phyloP scores from a whole-genome alignment of 2,888 invertebrate species.

The Sarcophaga caerulescens region DNA sequence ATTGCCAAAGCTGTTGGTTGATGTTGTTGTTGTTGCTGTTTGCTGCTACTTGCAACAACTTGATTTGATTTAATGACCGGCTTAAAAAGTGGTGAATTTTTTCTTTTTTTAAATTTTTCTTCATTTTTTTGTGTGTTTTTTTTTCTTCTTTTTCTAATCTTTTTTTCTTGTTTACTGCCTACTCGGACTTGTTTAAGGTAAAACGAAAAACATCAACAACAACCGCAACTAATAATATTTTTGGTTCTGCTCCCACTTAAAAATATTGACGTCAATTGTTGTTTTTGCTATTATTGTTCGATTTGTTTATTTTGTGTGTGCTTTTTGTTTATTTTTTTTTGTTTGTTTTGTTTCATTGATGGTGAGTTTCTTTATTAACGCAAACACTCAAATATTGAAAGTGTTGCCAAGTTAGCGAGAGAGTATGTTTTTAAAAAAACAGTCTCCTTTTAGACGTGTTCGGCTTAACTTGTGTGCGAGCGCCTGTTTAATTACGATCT shows the following conservation, averaged over 20 bases:
- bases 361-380: slow-evolving; percentile 54
- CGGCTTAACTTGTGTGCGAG: slow-evolving; percentile 67
- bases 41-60: slow-evolving; percentile 53
- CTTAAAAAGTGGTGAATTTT: slow-evolving; percentile 62
- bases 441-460: slow-evolving; percentile 71
- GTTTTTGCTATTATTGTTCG: slow-evolving; percentile 15
- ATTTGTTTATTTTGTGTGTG: slow-evolving; percentile 7
- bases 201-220: background rate
- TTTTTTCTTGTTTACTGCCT: background rate
- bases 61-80: slow-evolving; percentile 68
- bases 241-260: background rate
- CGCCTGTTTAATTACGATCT: slow-evolving; percentile 25
- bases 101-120: background rate
- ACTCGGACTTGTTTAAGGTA: background rate
- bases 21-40: slow-evolving; percentile 23
- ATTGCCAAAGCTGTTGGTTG: slow-evolving; percentile 6
- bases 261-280: slow-evolving; percentile 1
- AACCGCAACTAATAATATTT: background rate
- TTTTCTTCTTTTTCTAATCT: background rate
- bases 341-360: slow-evolving; percentile 38
- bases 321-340: background rate
- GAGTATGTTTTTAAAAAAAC: slow-evolving; percentile 29
- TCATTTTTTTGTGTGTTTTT: background rate
- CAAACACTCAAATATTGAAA: background rate
- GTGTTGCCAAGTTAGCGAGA: slow-evolving; percentile 6